phyloP scores from a whole-genome alignment of 2,797 vertebrate genomes.

The Malacoraja senta region DNA sequence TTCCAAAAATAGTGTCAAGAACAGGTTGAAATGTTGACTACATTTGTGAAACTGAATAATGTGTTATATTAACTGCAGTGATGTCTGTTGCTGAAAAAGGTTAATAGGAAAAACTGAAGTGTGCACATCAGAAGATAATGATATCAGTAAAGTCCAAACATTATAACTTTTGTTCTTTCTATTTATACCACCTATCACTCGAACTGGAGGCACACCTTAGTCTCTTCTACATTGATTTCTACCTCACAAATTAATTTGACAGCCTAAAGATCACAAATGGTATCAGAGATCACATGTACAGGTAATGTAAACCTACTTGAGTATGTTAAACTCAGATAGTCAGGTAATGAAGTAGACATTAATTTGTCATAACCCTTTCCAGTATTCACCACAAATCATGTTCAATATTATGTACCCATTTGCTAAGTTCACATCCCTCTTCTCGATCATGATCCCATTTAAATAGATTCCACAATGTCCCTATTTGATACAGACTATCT shows the following conservation, averaged over 20 bases:
- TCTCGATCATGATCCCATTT: too few relatives aligned
- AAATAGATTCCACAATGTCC: too few relatives aligned
- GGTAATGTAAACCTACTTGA: too few relatives aligned
- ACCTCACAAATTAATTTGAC: background rate
- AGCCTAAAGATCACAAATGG: too few relatives aligned
- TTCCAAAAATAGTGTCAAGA: background rate
- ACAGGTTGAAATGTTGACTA: background rate
- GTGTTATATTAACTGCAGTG: background rate
- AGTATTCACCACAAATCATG: too few relatives aligned
- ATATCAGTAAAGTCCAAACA: background rate
- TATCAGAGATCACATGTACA: too few relatives aligned
- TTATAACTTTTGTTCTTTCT: background rate
- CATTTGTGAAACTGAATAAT: background rate
- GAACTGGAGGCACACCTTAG: background rate
- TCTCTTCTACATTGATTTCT: background rate
- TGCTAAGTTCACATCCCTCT: too few relatives aligned
- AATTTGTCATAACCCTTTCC: too few relatives aligned
- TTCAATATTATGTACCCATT: too few relatives aligned
- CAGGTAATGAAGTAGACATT: too few relatives aligned
- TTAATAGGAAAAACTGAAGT: conserved; percentile 9
- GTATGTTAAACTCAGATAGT: too few relatives aligned
- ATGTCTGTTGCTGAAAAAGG: background rate
- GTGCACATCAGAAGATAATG: background rate
- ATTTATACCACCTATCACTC: background rate
- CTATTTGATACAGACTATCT: too few relatives aligned